A percentile compares a stretch with the other conserved stretches of the same genome.
These are phyloP conservation scores for Centropristis striata DNA, from an alignment of 2,113 vertebrate species.

Conservation along the genomic window DNA sequence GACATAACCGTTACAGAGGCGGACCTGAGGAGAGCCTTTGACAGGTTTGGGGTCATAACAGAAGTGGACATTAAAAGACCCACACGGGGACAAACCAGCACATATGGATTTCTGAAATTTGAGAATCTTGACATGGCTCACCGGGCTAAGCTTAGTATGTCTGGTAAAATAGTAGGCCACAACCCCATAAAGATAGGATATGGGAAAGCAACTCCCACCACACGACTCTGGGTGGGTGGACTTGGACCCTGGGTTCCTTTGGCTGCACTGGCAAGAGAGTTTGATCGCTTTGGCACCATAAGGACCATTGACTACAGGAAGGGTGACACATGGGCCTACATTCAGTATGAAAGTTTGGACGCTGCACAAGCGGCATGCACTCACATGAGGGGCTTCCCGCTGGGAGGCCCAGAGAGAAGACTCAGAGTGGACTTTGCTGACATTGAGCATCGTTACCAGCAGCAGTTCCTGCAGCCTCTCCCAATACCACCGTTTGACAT, in stretches of 20 bases:
- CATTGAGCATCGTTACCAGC: constrained; percentile 95
- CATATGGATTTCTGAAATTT: constrained; percentile 97
- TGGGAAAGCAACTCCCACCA: constrained; percentile 96
- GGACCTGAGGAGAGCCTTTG: constrained; percentile 93
- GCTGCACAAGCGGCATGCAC: constrained; percentile 96
- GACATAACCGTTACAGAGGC: constrained; percentile 95
- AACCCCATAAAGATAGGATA: constrained; percentile 98
- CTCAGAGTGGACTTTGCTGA: constrained; percentile 97
- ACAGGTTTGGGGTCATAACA: constrained; percentile 96
- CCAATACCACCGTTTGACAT: constrained; percentile 95
- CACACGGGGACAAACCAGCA: constrained; percentile 92
- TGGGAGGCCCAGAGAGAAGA: constrained; percentile 94
- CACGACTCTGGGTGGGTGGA: constrained; percentile 96
- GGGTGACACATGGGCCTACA: constrained; percentile 98
- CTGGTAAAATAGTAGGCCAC: constrained; percentile 94
- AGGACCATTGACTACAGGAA: constrained; percentile 98
- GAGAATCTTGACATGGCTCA: constrained; percentile 99
- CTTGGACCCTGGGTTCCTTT: constrained; percentile 96
- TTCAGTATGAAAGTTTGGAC: constrained; percentile 98
- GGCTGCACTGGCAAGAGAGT: constrained; percentile 94
- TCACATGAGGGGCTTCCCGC: constrained; percentile 96
- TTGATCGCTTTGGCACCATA: constrained; percentile 98
- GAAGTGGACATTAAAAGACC: constrained; percentile 98
- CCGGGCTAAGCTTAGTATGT: constrained; percentile 97
- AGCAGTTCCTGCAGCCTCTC: constrained; percentile 94